Base-by-base conservation (phyloP, 2,888 invertebrate species). In the Protula sp. region DNA sequence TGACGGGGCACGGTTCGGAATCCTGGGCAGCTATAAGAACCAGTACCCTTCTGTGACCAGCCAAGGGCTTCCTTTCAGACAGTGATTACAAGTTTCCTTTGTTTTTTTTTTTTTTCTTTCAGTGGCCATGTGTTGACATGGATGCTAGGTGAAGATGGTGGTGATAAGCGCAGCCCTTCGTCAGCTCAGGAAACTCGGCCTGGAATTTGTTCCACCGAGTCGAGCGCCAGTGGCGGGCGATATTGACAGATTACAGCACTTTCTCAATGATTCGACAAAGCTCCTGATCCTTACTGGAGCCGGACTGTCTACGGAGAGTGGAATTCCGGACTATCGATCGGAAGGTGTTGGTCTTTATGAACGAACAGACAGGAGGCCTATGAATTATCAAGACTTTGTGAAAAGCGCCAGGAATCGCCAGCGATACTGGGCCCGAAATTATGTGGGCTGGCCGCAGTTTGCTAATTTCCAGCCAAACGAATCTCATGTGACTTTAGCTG, bases 401-500 rank as follows among this genome's bases (percentile, higher is more conserved):
- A 75, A 74, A 26, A 72, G 72, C 62, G 82, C 72, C 5, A 59
- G 86, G 2, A 80, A 83, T 0, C 85, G 93, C 57, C 87, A 88
- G 79, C 84, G 94, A 57, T 97, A 94, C 77, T 98, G 97, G 98
- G 94, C 97, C 0, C 86, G 98, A 67, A 98, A 97, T 82, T 98
- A 87, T 82, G 85, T 94, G 14, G 97, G 92, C 0, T 98, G 97
- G 97, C 83, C 84, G 1, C 69, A 85, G 62, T 95, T 98, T 80
- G 91, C 92, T 59, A 66, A 74, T 14, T 70, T 74, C 54, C 61
- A 87, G 74, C 95, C 95, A 2, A 99, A 97, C 81, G 74, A 77
- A 1, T 87, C 87, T 3, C 98, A 99, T 82, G 76, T 83, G 58
- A 83, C 87, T 9, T 76, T 98, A 30, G 86, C 86, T 50, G 81